Evolutionary conservation across 2,888 invertebrate species (phyloP).

Genomic region (Rhabditoides inermis): DNA sequence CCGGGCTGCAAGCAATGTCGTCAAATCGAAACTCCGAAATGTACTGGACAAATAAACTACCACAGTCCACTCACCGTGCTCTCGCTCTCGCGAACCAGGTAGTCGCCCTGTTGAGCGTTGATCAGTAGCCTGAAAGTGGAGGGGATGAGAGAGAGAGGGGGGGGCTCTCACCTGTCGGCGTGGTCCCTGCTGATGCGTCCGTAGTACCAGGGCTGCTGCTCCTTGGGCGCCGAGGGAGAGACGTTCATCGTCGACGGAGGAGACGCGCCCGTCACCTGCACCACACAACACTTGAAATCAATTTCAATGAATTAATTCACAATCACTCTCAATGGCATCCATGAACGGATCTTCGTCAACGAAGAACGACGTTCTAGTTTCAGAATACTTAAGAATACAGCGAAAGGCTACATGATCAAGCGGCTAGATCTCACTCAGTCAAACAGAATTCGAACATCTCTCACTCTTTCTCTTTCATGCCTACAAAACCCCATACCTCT

Average conservation of each 20-base stretch:
- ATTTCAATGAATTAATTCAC: not conserved
- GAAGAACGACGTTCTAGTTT: not conserved
- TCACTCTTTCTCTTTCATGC: not conserved
- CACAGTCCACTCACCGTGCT: slow-evolving; percentile 69
- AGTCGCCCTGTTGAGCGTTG: slow-evolving; percentile 93
- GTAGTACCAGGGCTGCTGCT: slow-evolving; percentile 77
- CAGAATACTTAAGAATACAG: not conserved
- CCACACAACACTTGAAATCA: not conserved
- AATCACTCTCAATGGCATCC: not conserved
- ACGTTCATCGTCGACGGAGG: not conserved
- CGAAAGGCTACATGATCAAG: too few relatives aligned
- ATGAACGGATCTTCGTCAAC: not conserved
- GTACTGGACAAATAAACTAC: too few relatives aligned
- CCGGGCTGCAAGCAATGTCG: slow-evolving; percentile 71
- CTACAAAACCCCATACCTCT: not conserved
- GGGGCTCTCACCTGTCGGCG: too few relatives aligned
- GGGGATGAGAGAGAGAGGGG: too few relatives aligned
- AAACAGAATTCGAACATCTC: too few relatives aligned
- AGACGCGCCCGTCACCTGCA: not conserved
- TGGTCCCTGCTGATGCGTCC: slow-evolving; percentile 88
- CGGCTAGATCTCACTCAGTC: too few relatives aligned
- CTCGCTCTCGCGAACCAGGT: slow-evolving; percentile 95
- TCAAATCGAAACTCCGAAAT: too few relatives aligned
- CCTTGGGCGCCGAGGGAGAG: not conserved
- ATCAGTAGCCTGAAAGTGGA: slow-evolving; percentile 84